Base-by-base conservation (phyloP, 2,113 vertebrate species). In the Epinephelus moara region DNA sequence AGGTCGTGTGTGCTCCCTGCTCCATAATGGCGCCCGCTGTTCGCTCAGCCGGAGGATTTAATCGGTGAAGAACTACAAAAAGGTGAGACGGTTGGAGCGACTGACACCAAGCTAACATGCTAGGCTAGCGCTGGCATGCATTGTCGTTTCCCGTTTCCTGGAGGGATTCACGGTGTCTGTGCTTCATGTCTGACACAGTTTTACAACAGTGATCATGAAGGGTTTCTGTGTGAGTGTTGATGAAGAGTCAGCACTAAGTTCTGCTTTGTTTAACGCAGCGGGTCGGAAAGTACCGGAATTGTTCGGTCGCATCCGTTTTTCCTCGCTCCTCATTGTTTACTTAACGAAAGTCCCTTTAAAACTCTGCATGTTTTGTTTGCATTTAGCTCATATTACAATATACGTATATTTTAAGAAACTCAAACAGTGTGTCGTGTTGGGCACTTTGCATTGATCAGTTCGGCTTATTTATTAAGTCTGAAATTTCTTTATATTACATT, bases 131-230 rank as follows among this genome's bases (percentile, higher is more conserved):
- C 23, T 77, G 82, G 77, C 86, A 67, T 50, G 47, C 79, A 73
- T 81, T 78, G 85, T 86, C 60, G 84, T 88, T 88, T 89, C 77
- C 91, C 56, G 90, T 91, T 94, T 94, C 88, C 90, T 86, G 86
- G 61, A 79, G 78, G 30, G 40, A n/a, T 81, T 59, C 52, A 5
- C 40, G 4, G 12, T 4, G 47, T 57, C 37, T 70, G 62, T 55
- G 55, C 1, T 3, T 9, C 23, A 9, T 76, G 69, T 19, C 27
- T 17, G 2, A 1, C 37, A 2, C 0, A 4, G 1, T 23, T 49
- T 15, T 3, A 56, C 11, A 18, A 3, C 4, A 0, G 37, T 12
- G 50, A 11, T 0, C 13, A 1, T 6, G 8, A 27, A 25, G 0
- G 2, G 0, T 14, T 3, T 6, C 10, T 1, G 9, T 27, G 0